Conservation (phyloP, 2,888 invertebrate species). For the Metellina segmentata region DNA sequence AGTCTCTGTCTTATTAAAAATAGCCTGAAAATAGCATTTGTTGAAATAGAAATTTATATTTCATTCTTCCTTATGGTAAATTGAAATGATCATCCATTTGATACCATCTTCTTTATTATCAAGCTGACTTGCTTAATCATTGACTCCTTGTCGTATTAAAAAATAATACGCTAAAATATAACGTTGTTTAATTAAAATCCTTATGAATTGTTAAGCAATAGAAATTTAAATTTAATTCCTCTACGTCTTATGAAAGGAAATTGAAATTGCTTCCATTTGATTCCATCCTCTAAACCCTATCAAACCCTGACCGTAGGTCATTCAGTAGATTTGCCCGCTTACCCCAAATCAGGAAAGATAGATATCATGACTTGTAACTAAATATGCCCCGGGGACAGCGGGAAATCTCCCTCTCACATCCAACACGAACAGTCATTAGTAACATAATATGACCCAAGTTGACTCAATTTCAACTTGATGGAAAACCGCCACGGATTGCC, state of each 20-base stretch:
- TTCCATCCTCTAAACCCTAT: background rate
- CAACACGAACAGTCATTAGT: conserved; percentile 47
- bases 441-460: conserved; percentile 33
- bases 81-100: too few species aligned
- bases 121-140: too few species aligned
- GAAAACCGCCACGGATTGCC: conserved; percentile 12
- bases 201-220: too few species aligned
- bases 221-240: too few species aligned
- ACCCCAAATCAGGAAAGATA: conserved; percentile 22
- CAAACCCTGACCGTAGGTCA: conserved; percentile 6
- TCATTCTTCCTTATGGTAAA: too few species aligned
- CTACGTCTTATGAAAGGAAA: background rate
- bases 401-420: conserved; percentile 29
- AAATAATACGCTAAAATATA: too few species aligned
- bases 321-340: conserved; percentile 1
- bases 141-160: too few species aligned
- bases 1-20: too few species aligned
- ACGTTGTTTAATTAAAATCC: too few species aligned
- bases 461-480: conserved; percentile 52
- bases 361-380: conserved; percentile 46
- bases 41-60: too few species aligned
- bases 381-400: conserved; percentile 32
- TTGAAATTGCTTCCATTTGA: background rate
- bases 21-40: too few species aligned
- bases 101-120: too few species aligned